Base-by-base conservation (phyloP, 2,888 invertebrate species). In the Sialis lutaria region DNA sequence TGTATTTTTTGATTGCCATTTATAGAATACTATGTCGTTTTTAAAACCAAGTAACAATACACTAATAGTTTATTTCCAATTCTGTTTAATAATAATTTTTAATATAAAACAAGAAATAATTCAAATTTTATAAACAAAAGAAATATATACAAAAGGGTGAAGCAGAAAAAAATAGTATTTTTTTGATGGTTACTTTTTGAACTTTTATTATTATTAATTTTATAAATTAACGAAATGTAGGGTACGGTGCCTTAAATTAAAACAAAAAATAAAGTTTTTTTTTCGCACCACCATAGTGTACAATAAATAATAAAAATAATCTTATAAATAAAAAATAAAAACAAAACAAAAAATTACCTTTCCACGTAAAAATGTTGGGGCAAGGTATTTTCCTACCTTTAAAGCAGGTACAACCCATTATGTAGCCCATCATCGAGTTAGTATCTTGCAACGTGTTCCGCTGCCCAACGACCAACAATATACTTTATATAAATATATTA, bases 361-460 rank as follows among this genome's bases (percentile, higher is more conserved):
- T 44, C 22, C 49, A 51, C 31, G 49, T 47, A 43, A 49, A 50
- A 42, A 30, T 35, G 42, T 46, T 45, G 49, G 45, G 46, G 48
- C 50, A 48, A 47, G 34, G 33, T 42, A 47, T 40, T 44, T 49
- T 61, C 60, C 67, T 75, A 85, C 87, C 87, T 85, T 85, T 84
- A 70, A 88, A 78, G 74, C 87, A 88, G 70, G 87, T 83, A 75
- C 87, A 88, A 69, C 87, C 87, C 88, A 87, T 87, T 75, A 87
- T 86, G 78, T 85, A 87, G 72, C 87, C 87, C 87, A 88, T 88
- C 85, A 87, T 84, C 73, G 77, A 64, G 58, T 55, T 50, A 10
- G 7, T 37, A 37, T 37, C 49, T 49, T 53, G 53, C 56, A 55
- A 54, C 22, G 22, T 22, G 22, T 22, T 4, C 22, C 22, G 22